Conservation (phyloP, 1,140 invertebrate species). For the Eriocheir sinensis region DNA sequence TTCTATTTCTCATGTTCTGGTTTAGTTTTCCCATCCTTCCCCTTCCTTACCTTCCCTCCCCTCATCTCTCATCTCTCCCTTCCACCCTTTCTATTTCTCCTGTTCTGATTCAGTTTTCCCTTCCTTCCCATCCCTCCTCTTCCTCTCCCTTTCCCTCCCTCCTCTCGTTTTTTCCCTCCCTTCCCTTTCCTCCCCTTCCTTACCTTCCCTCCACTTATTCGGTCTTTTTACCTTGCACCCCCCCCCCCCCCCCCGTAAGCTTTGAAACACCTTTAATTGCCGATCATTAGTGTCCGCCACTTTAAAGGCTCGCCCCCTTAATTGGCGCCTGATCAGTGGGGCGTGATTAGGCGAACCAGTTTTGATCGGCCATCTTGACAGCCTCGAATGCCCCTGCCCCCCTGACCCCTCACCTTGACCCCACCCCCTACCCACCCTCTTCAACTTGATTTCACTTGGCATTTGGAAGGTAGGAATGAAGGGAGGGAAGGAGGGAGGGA, state of each 20-base stretch:
- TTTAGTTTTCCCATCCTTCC: background rate
- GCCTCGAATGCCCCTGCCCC: background rate
- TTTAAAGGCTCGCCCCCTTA: slow-evolving; percentile 2
- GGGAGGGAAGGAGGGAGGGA: background rate
- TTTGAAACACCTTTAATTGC: background rate
- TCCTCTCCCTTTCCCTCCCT: background rate
- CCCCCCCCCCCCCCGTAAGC: background rate
- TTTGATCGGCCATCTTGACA: slow-evolving; percentile 13
- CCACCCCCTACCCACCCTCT: no score
- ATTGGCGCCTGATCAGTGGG: background rate
- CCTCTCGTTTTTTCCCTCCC: background rate
- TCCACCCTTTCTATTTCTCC: background rate
- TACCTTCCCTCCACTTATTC: background rate
- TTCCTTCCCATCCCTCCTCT: background rate
- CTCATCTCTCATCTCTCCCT: background rate
- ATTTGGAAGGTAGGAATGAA: background rate
- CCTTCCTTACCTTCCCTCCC: background rate
- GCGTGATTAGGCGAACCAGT: background rate
- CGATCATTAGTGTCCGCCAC: slow-evolving; percentile 21
- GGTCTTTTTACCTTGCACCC: no score
- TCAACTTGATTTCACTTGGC: no score
- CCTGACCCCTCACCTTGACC: no score
- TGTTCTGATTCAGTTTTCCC: background rate
- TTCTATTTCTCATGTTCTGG: background rate
- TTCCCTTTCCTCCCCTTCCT: background rate